Base-by-base conservation (phyloP, 2,113 vertebrate genomes). In the Aphelocoma coerulescens region DNA sequence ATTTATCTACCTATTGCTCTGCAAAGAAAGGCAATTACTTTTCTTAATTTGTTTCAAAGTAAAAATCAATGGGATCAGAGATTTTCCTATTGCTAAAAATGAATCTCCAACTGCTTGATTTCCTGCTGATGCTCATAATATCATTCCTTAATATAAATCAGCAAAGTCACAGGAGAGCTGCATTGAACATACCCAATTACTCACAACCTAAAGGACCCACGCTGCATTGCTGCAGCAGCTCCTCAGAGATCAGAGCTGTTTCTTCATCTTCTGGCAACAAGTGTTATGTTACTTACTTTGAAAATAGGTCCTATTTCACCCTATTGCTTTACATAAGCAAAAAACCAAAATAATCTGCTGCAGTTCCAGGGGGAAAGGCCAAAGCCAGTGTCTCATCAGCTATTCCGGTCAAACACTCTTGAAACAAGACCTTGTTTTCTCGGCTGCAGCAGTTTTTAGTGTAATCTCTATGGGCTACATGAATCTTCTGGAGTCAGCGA, bases 381-480 rank as follows among this genome's bases (percentile, higher is more conserved):
- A 86, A 59, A 91, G 63, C 16, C 13, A 26, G 73, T 52, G 48
- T 81, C 91, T 95, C 55, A 82, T 86, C 78, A 85, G 39, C 57
- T 89, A 93, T 78, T 93, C 73, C 2, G 1, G 51, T 77, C 71
- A 91, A 96, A 85, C 0, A 3, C 10, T 76, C 58, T 61, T 95
- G 87, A 96, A 97, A 95, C 28, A 68, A 71, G 76, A 88, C 77
- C 67, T 90, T 90, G 89, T 91, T 95, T 97, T 94, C 85, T 95
- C 77, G 93, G 78, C 94, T 87, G 71, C 71, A 95, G 84, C 87
- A 95, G 59, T 95, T 94, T 93, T 91, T 74, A 76, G 76, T 3
- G 30, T 88, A 92, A 67, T 84, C 91, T 93, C 85, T 51, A 11
- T 13, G 73, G 83, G 22, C 30, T 63, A 43, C 72, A 15, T 32